Conservation (phyloP, 1,140 invertebrate genomes). For the Campoletis sonorensis region DNA sequence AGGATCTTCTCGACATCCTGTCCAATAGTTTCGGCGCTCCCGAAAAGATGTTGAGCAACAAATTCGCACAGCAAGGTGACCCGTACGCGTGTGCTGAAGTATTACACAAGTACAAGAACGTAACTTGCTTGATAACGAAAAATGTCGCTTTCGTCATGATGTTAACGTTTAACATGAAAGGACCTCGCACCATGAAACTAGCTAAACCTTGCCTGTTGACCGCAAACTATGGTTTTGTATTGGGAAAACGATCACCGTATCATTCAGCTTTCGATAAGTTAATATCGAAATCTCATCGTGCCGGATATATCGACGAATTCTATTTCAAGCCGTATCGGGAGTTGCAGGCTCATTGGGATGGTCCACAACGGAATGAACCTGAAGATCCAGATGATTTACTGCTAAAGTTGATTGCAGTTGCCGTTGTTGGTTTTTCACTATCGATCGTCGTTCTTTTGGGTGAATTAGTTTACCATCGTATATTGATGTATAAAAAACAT, state of each 20-base stretch:
- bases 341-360: no score
- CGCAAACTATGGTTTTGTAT: constrained; percentile 39
- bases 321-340: not conserved
- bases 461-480: not conserved
- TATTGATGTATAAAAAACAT: constrained; percentile 1
- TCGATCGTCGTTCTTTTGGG: not conserved
- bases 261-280: constrained; percentile 24
- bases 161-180: not conserved
- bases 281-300: not conserved
- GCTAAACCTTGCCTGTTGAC: constrained; percentile 42
- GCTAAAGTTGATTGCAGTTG: not conserved
- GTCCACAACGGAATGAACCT: no score
- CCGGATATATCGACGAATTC: not conserved
- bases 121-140: constrained; percentile 39
- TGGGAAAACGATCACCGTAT: constrained; percentile 42
- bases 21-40: constrained; percentile 27
- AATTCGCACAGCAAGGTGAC: not conserved
- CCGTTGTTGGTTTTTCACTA: not conserved
- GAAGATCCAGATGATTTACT: not conserved
- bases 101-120: constrained; percentile 23
- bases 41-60: not conserved
- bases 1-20: constrained; percentile 7
- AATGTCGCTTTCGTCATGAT: not conserved
- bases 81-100: not conserved
- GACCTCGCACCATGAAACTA: not conserved